Percentiles rank a stretch among this genome's conserved stretches.
These are phyloP conservation scores for Spodoptera exigua DNA, from an alignment of 2,888 invertebrate species.

Conservation along the genomic window DNA sequence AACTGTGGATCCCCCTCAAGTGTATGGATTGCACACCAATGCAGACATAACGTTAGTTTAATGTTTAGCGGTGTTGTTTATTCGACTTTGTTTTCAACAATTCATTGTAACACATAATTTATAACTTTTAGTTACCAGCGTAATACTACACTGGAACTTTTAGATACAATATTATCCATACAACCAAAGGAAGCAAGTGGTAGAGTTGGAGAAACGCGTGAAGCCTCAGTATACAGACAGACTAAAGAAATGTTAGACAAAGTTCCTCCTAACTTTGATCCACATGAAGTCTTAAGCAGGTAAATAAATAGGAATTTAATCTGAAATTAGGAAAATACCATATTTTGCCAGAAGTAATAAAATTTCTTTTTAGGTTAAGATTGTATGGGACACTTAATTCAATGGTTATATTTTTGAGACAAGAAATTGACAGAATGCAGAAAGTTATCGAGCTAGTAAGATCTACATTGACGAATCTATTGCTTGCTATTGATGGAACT, in stretches of 20 bases:
- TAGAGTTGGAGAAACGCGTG: constrained; percentile 94
- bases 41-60: constrained; percentile 94
- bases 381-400: constrained; percentile 92
- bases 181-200: constrained; percentile 96
- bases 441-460: constrained; percentile 91
- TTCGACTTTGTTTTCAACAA: neutral
- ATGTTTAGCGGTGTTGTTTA: constrained; percentile 85
- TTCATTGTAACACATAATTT: neutral
- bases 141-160: constrained; percentile 91
- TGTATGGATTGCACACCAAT: constrained; percentile 96
- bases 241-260: constrained; percentile 94
- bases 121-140: constrained; percentile 91
- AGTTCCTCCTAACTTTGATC: constrained; percentile 93
- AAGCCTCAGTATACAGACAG: constrained; percentile 92
- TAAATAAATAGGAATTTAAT: constrained; percentile 59
- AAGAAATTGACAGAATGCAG: constrained; percentile 97
- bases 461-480: constrained; percentile 92
- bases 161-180: constrained; percentile 95
- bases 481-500: constrained; percentile 96
- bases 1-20: constrained; percentile 94
- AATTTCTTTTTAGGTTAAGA: constrained; percentile 83
- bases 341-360: neutral
- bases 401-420: constrained; percentile 96
- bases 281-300: constrained; percentile 93
- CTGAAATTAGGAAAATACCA: no score